Evolutionary conservation across 2,888 invertebrate genomes (phyloP).

Genomic region (Asteroscopus sphinx): DNA sequence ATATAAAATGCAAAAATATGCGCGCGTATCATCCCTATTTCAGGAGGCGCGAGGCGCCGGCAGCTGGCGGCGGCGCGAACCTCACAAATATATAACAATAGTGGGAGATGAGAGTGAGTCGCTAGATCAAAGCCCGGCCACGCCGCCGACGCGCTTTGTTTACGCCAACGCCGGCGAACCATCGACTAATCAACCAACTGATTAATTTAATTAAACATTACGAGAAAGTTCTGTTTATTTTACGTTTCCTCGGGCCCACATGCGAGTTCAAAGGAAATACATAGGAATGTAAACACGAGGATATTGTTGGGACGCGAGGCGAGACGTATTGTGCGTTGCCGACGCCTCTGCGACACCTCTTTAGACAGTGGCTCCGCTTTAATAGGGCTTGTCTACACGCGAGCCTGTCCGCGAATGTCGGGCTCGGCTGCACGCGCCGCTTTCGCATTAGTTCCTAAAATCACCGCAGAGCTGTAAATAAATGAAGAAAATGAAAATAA

Average conservation of each 20-base stretch:
- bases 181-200: conserved; percentile 89
- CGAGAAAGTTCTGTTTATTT: conserved; percentile 89
- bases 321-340: conserved; percentile 55
- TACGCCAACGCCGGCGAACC: conserved; percentile 84
- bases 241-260: conserved; percentile 89
- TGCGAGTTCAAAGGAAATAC: conserved; percentile 88
- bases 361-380: conserved; percentile 5
- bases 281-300: conserved; percentile 83
- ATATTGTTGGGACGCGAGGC: conserved; percentile 75
- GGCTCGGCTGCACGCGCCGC: background rate
- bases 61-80: conserved; percentile 62
- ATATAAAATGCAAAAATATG: conserved; percentile 21
- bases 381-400: conserved; percentile 11
- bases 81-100: conserved; percentile 79
- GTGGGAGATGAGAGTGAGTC: conserved; percentile 72
- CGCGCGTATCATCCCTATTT: conserved; percentile 57
- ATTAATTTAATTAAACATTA: conserved; percentile 90
- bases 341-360: conserved; percentile 54
- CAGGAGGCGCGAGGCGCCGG: conserved; percentile 61
- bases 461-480: conserved; percentile 3
- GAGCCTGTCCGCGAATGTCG: background rate
- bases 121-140: conserved; percentile 83
- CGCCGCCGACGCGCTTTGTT: conserved; percentile 81
- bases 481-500: no score
- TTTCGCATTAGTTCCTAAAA: background rate